Percentiles rank a stretch among this genome's conserved stretches.
Conservation (phyloP, 2,797 vertebrate species). For the Pygocentrus nattereri region DNA sequence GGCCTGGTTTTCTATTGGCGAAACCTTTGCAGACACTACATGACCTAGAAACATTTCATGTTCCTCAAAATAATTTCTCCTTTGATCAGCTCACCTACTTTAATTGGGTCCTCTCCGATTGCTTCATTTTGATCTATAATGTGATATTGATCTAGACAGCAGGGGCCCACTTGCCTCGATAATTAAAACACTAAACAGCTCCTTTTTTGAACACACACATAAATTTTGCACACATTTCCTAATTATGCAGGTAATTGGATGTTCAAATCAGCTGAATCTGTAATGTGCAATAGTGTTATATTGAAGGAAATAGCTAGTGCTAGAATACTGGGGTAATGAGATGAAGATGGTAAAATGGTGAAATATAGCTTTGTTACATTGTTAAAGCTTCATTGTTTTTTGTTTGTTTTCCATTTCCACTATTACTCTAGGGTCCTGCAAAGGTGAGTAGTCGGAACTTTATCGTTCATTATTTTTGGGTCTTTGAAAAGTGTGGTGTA, state of each 20-base stretch:
- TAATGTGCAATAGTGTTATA: background rate
- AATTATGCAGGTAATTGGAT: constrained; percentile 5
- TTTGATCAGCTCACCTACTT: constrained; percentile 26
- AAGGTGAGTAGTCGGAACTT: too few relatives aligned
- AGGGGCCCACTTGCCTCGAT: constrained; percentile 12
- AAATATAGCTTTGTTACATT: background rate
- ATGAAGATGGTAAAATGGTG: background rate
- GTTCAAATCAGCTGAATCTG: background rate
- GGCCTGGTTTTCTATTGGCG: background rate
- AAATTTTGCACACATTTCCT: constrained; percentile 3
- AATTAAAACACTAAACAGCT: constrained; percentile 20
- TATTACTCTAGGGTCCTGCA: too few relatives aligned
- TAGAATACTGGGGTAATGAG: too few relatives aligned
- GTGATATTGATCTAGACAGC: constrained; percentile 40
- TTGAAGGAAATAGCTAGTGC: background rate
- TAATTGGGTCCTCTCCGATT: constrained; percentile 15
- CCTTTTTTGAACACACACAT: background rate
- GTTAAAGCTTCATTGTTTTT: too few relatives aligned
- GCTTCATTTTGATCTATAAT: constrained; percentile 29
- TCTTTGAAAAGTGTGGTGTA: too few relatives aligned
- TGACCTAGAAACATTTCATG: background rate
- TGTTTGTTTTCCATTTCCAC: too few relatives aligned
- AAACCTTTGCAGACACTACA: background rate
- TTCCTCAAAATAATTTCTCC: constrained; percentile 19
- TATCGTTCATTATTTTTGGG: too few relatives aligned